These are phyloP conservation scores for Macrocentrus cingulum DNA, from an alignment of 1,140 invertebrate genomes.

Conservation along the genomic window DNA sequence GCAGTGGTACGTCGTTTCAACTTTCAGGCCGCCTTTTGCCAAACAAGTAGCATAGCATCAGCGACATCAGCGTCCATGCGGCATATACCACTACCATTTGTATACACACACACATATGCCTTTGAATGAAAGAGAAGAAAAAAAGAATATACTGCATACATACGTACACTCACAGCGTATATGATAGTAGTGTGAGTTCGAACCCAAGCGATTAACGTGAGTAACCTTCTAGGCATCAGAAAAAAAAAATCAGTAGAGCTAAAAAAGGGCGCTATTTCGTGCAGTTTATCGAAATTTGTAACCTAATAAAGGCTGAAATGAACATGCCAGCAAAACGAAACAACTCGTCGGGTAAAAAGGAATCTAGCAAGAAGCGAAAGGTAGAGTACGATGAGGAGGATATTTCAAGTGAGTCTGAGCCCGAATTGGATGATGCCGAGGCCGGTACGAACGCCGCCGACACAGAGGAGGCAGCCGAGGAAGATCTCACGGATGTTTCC, in stretches of 20 bases:
- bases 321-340: slow-evolving; percentile 51
- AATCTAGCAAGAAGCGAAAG: slow-evolving; percentile 47
- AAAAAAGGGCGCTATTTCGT: background rate
- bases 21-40: slow-evolving; percentile 20
- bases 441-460: slow-evolving; percentile 44
- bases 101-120: too few species aligned
- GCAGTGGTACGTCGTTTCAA: slow-evolving; percentile 17
- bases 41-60: slow-evolving; percentile 21
- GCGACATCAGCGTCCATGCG: slow-evolving; percentile 9
- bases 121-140: slow-evolving; percentile 16
- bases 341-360: slow-evolving; percentile 42
- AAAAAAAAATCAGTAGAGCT: slow-evolving; percentile 6
- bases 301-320: slow-evolving; percentile 8
- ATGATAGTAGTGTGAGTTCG: slow-evolving; percentile 15
- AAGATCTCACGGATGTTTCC: slow-evolving; percentile 44
- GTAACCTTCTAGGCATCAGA: background rate
- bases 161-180: slow-evolving; percentile 6
- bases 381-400: slow-evolving; percentile 57
- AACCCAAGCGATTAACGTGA: slow-evolving; percentile 25
- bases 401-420: slow-evolving; percentile 55
- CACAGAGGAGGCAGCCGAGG: slow-evolving; percentile 48
- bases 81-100: slow-evolving; percentile 9
- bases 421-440: slow-evolving; percentile 52
- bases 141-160: background rate
- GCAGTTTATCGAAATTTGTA: background rate